Conservation (phyloP, 1,140 invertebrate species). For the Saccostrea glomerata region DNA sequence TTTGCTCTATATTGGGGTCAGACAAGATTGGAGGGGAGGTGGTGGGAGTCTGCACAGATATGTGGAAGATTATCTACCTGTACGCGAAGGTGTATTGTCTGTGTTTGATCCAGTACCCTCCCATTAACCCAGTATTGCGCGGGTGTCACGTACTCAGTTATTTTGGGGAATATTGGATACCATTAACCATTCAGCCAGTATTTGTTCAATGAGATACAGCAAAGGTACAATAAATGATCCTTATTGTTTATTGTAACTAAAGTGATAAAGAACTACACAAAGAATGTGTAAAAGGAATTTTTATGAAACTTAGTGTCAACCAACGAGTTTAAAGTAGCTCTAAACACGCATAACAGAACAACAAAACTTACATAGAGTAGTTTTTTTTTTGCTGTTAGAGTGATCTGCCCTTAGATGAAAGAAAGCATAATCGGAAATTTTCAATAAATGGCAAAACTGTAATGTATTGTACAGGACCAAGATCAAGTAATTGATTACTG, state of each 20-base stretch:
- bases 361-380: background rate
- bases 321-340: background rate
- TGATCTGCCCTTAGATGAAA: too few relatives aligned
- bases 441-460: too few relatives aligned
- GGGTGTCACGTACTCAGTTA: background rate
- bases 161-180: constrained; percentile 6
- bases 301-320: background rate
- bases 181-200: background rate
- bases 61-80: constrained; percentile 6
- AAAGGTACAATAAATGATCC: background rate
- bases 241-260: background rate
- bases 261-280: constrained; percentile 7
- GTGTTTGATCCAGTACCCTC: background rate
- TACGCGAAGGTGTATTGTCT: constrained; percentile 1
- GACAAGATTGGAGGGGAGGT: background rate
- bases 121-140: background rate
- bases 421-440: too few relatives aligned
- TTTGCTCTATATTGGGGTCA: background rate
- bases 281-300: background rate
- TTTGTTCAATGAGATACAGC: background rate
- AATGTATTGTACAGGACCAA: too few relatives aligned
- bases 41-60: background rate
- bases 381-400: too few relatives aligned
- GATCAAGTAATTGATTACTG: too few relatives aligned
- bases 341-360: background rate